Base-by-base conservation (phyloP, 2,797 vertebrate genomes). In the Chiroxiphia lanceolata region DNA sequence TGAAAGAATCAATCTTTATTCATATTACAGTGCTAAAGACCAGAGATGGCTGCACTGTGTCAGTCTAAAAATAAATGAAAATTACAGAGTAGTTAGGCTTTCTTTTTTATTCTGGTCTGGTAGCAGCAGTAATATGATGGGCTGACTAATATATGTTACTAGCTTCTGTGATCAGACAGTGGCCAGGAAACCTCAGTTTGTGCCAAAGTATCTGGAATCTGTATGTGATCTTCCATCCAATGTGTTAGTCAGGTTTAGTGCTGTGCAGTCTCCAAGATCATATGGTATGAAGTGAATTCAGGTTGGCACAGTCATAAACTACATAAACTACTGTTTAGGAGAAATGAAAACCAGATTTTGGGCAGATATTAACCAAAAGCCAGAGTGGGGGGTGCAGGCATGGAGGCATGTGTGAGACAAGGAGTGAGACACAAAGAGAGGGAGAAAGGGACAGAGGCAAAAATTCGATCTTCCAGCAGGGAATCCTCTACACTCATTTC, bases 171-270 rank as follows among this genome's bases (percentile, higher is more conserved):
- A 77, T 77, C 56, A 86, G 82, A 79, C 23, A n/a, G 23, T 13
- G 40, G 87, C 42, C 38, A 44, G 4, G 48, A 90, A 82, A 92
- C 19, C 44, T 84, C 69, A 67, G 34, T 44, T 84, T 40, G 25
- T 70, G 59, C 77, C 74, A 93, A n/a, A 34, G 63, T 51, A 79
- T 72, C 88, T 92, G 86, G 77, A 92, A 92, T 92, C 50, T 70
- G 44, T 45, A 84, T 74, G 36, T 40, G n/a, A 89, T 90, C 40
- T 89, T 89, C 78, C 42, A 77, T 34, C 13, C 74, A 92, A 50
- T 29, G 45, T 51, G 67, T 72, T 56, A 77, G n/a, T 36, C 81
- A 93, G 38, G 31, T 60, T 90, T 82, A 51, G 63, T 76, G 51
- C 23, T 93, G 22, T 50, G 36, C 48, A 90, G 40, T 42, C 33